phyloP scores from a whole-genome alignment of 2,888 invertebrate species.

The Serripes groenlandicus region DNA sequence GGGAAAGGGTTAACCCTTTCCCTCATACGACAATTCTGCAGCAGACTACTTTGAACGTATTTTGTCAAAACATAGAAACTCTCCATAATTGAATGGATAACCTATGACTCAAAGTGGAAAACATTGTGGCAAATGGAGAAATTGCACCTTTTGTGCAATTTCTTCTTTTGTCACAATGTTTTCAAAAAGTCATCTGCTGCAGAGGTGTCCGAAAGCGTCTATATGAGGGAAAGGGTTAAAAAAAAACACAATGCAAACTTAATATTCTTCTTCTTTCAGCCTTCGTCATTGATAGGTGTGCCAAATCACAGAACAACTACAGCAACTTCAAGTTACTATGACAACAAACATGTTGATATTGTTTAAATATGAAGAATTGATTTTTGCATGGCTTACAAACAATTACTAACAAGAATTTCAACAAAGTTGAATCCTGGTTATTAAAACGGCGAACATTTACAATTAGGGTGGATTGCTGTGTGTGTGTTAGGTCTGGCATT shows the following conservation, averaged over 20 bases:
- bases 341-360: slow-evolving; percentile 70
- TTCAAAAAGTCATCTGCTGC: background rate
- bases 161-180: background rate
- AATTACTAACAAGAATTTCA: too few species aligned
- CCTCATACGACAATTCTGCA: too few species aligned
- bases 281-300: slow-evolving; percentile 66
- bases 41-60: too few species aligned
- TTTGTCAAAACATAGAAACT: too few species aligned
- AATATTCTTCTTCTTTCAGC: slow-evolving; percentile 55
- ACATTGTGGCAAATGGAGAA: background rate
- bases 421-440: too few species aligned
- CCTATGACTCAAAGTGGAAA: too few species aligned
- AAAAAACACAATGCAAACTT: background rate
- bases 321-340: slow-evolving; percentile 70
- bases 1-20: too few species aligned
- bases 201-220: background rate
- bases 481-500: too few species aligned
- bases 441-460: too few species aligned
- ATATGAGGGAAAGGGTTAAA: background rate
- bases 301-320: slow-evolving; percentile 71
- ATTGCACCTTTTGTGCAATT: background rate
- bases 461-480: too few species aligned
- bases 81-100: too few species aligned
- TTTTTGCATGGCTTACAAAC: too few species aligned
- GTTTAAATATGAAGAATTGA: slow-evolving; percentile 51